phyloP scores from a whole-genome alignment of 92 coral and sea anemone species.

The Porites divaricata region DNA sequence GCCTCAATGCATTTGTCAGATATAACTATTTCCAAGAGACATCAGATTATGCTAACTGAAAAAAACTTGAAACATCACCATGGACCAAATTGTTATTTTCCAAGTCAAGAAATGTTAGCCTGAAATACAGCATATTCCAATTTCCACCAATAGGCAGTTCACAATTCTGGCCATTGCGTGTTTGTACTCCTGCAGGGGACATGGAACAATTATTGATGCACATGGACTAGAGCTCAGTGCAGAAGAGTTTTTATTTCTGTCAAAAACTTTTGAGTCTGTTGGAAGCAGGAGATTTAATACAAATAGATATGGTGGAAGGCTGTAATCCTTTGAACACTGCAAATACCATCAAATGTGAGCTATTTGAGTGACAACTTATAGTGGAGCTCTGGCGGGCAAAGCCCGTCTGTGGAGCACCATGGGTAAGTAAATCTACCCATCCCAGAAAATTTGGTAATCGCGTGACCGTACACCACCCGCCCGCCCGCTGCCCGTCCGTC shows the following conservation, averaged over 20 bases:
- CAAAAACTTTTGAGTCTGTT: constrained; percentile 13
- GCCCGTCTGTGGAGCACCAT: no score
- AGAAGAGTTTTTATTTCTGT: constrained; percentile 27
- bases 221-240: constrained; percentile 8
- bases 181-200: constrained; percentile 16
- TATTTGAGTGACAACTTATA: not conserved
- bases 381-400: no score
- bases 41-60: not conserved
- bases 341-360: not conserved
- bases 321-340: constrained; percentile 6
- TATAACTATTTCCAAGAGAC: constrained; percentile 4
- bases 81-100: constrained; percentile 16
- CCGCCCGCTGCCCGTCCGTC: no score
- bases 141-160: constrained; percentile 23
- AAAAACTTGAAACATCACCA: not conserved
- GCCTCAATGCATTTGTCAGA: not conserved
- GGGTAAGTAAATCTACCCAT: no score
- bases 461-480: no score
- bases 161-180: constrained; percentile 22
- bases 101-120: not conserved
- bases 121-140: not conserved
- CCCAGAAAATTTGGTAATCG: no score
- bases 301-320: constrained; percentile 13
- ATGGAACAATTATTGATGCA: not conserved
- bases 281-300: constrained; percentile 14